Percentiles rank a stretch among this genome's conserved stretches.
Evolutionary conservation across 2,113 vertebrate species (phyloP).

Genomic region (Plecturocebus donacophilus): DNA sequence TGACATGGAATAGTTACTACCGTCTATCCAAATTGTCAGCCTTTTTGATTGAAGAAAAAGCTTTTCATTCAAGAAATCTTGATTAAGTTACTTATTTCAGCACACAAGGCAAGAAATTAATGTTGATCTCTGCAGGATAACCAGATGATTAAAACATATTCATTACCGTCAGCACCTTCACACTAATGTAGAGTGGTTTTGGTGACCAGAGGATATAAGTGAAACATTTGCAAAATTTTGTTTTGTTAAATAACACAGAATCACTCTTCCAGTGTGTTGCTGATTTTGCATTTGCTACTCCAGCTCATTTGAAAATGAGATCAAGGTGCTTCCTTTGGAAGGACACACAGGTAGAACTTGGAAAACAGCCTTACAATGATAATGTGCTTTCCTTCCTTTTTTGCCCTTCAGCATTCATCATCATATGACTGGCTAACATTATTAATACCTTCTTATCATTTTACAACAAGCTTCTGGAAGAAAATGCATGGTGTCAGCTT

Average conservation of each 20-base stretch:
- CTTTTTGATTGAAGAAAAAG: not conserved
- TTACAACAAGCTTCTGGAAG: conserved; percentile 86
- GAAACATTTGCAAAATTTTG: not conserved
- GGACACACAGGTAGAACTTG: not conserved
- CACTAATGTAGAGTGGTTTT: not conserved
- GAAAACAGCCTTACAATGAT: conserved; percentile 83
- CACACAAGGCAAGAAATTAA: not conserved
- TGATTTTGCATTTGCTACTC: conserved; percentile 28
- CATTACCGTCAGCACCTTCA: accelerated
- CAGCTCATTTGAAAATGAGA: conserved; percentile 23
- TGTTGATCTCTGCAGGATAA: not conserved
- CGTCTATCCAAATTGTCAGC: not conserved
- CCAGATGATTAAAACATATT: not conserved
- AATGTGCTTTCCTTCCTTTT: conserved; percentile 67
- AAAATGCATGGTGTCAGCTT: conserved; percentile 87
- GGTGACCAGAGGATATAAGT: not conserved
- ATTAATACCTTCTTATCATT: conserved; percentile 89
- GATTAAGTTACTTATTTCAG: not conserved
- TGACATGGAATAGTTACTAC: not conserved
- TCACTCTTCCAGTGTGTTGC: not conserved
- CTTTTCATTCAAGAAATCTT: not conserved
- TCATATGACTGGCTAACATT: conserved; percentile 87
- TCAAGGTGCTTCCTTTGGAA: not conserved
- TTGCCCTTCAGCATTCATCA: conserved; percentile 77
- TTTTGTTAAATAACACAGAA: not conserved